A percentile compares a stretch with the other conserved stretches of the same genome.
Conservation (phyloP, 64 coral and sea anemone species). For the Actinia tenebrosa region DNA sequence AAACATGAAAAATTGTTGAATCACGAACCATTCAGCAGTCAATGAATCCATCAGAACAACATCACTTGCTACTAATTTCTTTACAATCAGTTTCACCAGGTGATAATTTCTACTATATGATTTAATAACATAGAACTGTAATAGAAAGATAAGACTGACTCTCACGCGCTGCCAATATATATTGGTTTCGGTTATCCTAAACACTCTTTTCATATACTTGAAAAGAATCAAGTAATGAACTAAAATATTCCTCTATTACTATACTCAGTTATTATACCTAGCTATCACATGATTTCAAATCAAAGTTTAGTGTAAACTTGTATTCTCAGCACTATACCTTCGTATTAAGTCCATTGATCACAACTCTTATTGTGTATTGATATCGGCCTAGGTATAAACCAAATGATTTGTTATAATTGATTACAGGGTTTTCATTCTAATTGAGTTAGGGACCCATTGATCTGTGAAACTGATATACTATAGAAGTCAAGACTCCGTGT, state of each 20-base stretch:
- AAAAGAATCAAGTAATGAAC: too few relatives aligned
- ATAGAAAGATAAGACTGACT: conserved; percentile 12
- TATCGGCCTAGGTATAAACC: neutral
- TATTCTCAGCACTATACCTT: too few relatives aligned
- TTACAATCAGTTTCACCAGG: neutral
- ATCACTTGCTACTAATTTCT: neutral
- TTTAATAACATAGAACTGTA: conserved; percentile 3
- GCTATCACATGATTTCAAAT: too few relatives aligned
- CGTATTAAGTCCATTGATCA: too few relatives aligned
- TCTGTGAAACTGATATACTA: neutral
- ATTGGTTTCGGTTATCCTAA: neutral
- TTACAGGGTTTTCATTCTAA: neutral
- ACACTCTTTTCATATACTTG: neutral
- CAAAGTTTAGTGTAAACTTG: too few relatives aligned
- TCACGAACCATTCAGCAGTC: neutral
- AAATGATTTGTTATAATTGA: neutral
- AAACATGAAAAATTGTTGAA: conserved; percentile 1
- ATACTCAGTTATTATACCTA: too few relatives aligned
- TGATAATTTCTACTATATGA: neutral
- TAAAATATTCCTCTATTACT: too few relatives aligned
- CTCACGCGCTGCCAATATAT: too few relatives aligned
- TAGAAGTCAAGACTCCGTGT: conserved; percentile 17
- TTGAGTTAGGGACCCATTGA: conserved; percentile 7
- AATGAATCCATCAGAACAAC: neutral
- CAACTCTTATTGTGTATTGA: neutral